These are phyloP conservation scores for Archegozetes longisetosus DNA, from an alignment of 1,140 invertebrate genomes.

Conservation along the genomic window DNA sequence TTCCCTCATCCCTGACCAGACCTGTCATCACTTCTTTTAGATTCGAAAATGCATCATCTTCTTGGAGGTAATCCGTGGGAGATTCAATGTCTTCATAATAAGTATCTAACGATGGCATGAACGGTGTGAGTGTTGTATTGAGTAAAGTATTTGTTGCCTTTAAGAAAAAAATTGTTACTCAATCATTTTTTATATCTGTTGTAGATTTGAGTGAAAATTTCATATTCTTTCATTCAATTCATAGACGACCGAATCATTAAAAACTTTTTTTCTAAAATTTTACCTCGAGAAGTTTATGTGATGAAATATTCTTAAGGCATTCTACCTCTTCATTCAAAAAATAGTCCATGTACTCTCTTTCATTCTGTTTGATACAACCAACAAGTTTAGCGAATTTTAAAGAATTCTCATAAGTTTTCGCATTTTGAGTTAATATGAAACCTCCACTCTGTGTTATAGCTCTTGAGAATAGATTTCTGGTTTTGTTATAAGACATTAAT, in stretches of 20 bases:
- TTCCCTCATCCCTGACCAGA: neutral
- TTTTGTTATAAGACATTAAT: neutral
- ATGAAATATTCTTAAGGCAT: neutral
- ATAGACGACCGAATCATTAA: too few species aligned
- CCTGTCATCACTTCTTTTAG: conserved; percentile 38
- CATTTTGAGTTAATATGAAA: neutral
- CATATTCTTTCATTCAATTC: too few species aligned
- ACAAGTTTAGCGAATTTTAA: conserved; percentile 67
- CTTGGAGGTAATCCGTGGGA: conserved; percentile 43
- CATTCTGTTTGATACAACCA: conserved; percentile 38
- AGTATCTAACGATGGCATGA: neutral
- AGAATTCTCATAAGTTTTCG: neutral
- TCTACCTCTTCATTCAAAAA: conserved; percentile 2
- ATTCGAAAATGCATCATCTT: neutral
- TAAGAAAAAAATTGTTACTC: neutral
- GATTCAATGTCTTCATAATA: conserved; percentile 36
- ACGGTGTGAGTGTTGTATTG: neutral
- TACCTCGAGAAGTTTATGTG: neutral
- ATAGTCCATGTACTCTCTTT: neutral
- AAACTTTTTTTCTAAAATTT: neutral
- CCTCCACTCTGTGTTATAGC: neutral
- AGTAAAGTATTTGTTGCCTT: neutral
- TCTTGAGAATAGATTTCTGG: neutral
- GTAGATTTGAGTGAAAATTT: too few species aligned
- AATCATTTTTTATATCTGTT: too few species aligned